phyloP scores from a whole-genome alignment of 2,797 vertebrate species.

The Sebastes paucispinis region DNA sequence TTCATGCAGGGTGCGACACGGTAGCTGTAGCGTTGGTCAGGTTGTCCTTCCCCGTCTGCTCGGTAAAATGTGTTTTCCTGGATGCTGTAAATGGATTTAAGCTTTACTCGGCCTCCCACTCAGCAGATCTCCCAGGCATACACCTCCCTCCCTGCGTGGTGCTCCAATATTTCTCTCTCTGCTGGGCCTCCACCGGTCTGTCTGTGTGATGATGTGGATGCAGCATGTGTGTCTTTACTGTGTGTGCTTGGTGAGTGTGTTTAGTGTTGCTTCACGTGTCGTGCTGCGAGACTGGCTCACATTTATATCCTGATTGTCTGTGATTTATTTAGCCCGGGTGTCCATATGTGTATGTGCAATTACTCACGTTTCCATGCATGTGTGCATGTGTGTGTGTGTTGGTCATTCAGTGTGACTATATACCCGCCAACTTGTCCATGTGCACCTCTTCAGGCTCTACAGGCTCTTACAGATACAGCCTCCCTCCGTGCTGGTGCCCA shows the following conservation, averaged over 20 bases:
- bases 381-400: neutral
- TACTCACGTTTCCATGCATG: neutral
- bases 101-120: slow-evolving; percentile 44
- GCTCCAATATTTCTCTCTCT: slow-evolving; percentile 22
- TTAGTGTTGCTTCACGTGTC: slow-evolving; percentile 2
- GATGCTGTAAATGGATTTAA: slow-evolving; percentile 49
- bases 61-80: slow-evolving; percentile 51
- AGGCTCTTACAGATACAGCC: neutral
- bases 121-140: slow-evolving; percentile 27
- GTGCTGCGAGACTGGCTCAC: neutral
- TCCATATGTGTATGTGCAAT: slow-evolving; percentile 3
- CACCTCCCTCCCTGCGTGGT: slow-evolving; percentile 35
- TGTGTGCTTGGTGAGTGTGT: slow-evolving; percentile 3
- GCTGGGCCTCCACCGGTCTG: slow-evolving; percentile 5
- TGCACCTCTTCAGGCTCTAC: slow-evolving; percentile 9
- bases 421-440: slow-evolving; percentile 6
- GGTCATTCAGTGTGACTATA: slow-evolving; percentile 46
- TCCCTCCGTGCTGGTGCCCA: no score
- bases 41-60: slow-evolving; percentile 48
- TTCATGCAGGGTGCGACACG: slow-evolving; percentile 1
- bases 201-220: neutral
- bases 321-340: slow-evolving; percentile 40
- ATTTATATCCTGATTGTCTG: slow-evolving; percentile 45
- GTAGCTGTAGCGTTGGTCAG: slow-evolving; percentile 8
- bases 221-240: neutral